Evolutionary conservation across 2,113 vertebrate species (phyloP).

Genomic region (Parus major): DNA sequence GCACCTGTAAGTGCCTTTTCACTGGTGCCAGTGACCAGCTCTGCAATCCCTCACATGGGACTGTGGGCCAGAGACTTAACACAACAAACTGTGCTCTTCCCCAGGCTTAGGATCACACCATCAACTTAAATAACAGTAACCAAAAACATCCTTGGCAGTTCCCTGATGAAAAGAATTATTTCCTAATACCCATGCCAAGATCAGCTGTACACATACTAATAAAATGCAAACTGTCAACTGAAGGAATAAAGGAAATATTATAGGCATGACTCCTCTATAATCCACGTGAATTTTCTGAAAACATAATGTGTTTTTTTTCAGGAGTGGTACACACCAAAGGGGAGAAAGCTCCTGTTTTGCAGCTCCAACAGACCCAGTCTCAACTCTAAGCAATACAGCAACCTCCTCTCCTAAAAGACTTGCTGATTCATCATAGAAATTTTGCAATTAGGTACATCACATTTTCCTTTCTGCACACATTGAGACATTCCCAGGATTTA

Average conservation of each 20-base stretch:
- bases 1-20: neutral
- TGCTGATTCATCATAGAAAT: neutral
- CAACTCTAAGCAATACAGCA: neutral
- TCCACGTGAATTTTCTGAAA: neutral
- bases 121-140: neutral
- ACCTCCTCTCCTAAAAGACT: neutral
- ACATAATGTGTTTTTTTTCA: neutral
- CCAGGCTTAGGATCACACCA: neutral
- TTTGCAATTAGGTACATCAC: neutral
- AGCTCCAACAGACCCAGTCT: neutral
- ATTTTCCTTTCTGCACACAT: neutral
- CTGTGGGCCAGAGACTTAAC: neutral
- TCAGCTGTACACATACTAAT: neutral
- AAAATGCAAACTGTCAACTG: neutral
- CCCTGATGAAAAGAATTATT: neutral
- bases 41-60: accelerated
- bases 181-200: neutral
- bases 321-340: neutral
- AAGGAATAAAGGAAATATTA: neutral
- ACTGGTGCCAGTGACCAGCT: neutral
- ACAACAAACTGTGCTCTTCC: neutral
- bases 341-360: neutral
- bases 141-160: neutral
- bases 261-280: neutral
- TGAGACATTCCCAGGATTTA: neutral